A percentile compares a stretch with the other conserved stretches of the same genome.
These are phyloP conservation scores for Sardinella longiceps DNA, from an alignment of 2,797 vertebrate genomes.

Conservation along the genomic window DNA sequence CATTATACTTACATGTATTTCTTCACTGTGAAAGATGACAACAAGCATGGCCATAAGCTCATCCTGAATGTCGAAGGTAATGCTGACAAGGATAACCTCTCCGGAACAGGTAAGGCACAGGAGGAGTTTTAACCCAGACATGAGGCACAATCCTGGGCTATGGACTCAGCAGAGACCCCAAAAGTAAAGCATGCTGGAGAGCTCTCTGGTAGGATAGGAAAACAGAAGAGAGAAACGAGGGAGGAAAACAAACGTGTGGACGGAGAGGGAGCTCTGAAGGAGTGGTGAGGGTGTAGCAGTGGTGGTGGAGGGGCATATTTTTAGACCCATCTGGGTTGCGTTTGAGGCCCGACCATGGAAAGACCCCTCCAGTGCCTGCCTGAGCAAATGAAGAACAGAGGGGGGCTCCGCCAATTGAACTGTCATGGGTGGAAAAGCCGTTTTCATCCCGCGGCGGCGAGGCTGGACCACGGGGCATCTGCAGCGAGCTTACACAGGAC, in stretches of 20 bases:
- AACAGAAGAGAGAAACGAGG: not conserved
- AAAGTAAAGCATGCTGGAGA: constrained; percentile 80
- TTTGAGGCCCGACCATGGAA: constrained; percentile 79
- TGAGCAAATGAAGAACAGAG: constrained; percentile 90
- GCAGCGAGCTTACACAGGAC: constrained; percentile 72
- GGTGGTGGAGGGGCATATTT: constrained; percentile 66
- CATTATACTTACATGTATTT: not conserved
- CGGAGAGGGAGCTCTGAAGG: not conserved
- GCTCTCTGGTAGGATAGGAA: not conserved
- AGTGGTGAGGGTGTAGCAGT: not conserved
- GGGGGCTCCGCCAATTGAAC: constrained; percentile 81
- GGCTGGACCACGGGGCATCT: constrained; percentile 65
- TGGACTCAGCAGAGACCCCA: constrained; percentile 66
- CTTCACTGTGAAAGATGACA: not conserved
- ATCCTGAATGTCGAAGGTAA: constrained; percentile 22
- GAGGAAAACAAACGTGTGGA: not conserved
- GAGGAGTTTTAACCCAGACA: constrained; percentile 72
- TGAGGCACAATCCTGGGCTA: constrained; percentile 70
- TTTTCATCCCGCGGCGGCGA: constrained; percentile 73
- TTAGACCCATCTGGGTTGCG: constrained; percentile 86
- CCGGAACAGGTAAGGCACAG: constrained; percentile 75
- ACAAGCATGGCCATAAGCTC: constrained; percentile 24
- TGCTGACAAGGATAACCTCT: constrained; percentile 68
- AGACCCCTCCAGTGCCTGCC: constrained; percentile 77
- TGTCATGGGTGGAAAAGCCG: constrained; percentile 83